These are phyloP conservation scores for Sparus aurata DNA, from an alignment of 2,797 vertebrate species.

Conservation along the genomic window DNA sequence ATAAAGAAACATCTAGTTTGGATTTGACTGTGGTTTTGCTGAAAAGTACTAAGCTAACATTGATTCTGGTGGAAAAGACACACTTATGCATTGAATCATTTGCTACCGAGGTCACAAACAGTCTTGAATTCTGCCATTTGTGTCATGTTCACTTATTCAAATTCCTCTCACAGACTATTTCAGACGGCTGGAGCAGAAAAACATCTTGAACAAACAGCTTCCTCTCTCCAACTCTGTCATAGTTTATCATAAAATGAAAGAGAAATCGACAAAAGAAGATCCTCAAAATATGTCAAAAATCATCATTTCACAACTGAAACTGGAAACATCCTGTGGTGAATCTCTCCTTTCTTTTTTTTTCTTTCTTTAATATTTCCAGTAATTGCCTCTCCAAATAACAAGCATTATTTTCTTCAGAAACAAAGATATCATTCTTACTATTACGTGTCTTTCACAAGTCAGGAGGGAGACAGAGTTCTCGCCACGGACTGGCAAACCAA, in stretches of 20 bases:
- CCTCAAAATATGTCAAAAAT: constrained; percentile 31
- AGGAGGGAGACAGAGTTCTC: constrained; percentile 71
- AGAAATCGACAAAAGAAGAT: constrained; percentile 2
- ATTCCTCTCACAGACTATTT: neutral
- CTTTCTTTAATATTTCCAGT: constrained; percentile 5
- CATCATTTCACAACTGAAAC: constrained; percentile 39
- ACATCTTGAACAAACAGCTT: neutral
- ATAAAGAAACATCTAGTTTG: too few relatives aligned
- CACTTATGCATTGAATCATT: neutral
- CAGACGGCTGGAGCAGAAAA: neutral
- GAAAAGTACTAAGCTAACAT: too few relatives aligned
- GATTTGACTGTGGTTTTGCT: too few relatives aligned
- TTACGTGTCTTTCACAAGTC: constrained; percentile 63
- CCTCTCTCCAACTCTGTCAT: neutral
- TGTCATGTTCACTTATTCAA: neutral
- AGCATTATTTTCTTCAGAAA: constrained; percentile 49
- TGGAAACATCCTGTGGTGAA: constrained; percentile 28
- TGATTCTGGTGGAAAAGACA: neutral
- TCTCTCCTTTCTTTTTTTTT: neutral
- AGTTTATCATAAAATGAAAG: neutral
- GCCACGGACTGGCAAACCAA: constrained; percentile 76
- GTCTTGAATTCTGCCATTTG: neutral
- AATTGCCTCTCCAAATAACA: constrained; percentile 40
- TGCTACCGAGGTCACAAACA: neutral
- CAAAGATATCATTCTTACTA: constrained; percentile 57